Percentiles rank a stretch among this genome's conserved stretches.
These are phyloP conservation scores for Chelonia mydas DNA, from an alignment of 2,797 vertebrate species.

Conservation along the genomic window DNA sequence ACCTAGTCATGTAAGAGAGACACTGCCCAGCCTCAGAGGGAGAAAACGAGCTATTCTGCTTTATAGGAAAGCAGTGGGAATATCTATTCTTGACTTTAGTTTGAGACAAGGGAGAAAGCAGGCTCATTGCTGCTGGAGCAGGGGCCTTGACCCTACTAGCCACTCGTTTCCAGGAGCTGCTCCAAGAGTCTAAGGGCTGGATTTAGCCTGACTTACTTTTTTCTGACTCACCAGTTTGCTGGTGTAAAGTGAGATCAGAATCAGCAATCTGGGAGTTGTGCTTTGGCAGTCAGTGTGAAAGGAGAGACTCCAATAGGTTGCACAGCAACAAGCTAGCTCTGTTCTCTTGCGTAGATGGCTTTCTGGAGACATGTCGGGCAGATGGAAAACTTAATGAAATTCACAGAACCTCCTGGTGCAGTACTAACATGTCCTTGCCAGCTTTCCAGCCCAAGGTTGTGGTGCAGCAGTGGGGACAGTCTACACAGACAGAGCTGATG, in stretches of 20 bases:
- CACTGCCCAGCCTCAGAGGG: neutral
- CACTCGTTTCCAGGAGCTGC: neutral
- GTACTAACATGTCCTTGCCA: conserved; percentile 66
- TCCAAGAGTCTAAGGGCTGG: neutral
- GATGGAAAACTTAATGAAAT: conserved; percentile 80
- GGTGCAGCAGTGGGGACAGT: conserved; percentile 22
- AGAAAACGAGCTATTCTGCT: neutral
- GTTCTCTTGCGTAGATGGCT: conserved; percentile 73
- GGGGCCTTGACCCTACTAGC: neutral
- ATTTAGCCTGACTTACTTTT: neutral
- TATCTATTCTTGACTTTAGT: neutral
- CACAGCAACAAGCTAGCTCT: conserved; percentile 58
- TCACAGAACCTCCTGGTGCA: conserved; percentile 73
- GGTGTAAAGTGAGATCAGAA: conserved; percentile 27
- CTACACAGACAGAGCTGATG: conserved; percentile 23
- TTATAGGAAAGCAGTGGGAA: neutral
- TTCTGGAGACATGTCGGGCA: conserved; percentile 69
- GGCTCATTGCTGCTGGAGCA: neutral
- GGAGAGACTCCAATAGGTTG: conserved; percentile 68
- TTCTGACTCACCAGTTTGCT: neutral
- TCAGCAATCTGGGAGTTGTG: conserved; percentile 60
- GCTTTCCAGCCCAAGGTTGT: conserved; percentile 61
- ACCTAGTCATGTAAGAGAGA: neutral
- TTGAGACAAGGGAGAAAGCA: neutral
- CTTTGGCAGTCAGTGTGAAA: conserved; percentile 67